Conservation (phyloP, 1,140 invertebrate genomes). For the Drosophila lowei region DNA sequence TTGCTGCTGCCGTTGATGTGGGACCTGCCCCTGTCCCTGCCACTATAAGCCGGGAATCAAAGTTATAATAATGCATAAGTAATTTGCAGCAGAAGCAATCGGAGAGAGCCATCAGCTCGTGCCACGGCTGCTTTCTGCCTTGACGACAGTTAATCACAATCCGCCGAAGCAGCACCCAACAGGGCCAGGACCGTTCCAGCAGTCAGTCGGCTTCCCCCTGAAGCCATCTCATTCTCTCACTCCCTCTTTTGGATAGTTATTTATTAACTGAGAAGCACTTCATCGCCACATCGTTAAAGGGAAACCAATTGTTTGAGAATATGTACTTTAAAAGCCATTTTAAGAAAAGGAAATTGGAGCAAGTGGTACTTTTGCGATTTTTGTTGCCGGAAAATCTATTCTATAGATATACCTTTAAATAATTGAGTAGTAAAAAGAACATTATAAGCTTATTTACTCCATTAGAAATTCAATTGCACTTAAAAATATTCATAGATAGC, state of each 20-base stretch:
- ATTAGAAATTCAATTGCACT: too few species aligned
- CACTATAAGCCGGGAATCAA: conserved; percentile 58
- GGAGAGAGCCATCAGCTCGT: conserved; percentile 71
- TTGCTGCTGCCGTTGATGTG: conserved; percentile 1
- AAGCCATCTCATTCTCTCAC: conserved; percentile 15
- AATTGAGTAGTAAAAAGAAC: too few species aligned
- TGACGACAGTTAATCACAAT: conserved; percentile 77
- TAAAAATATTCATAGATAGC: too few species aligned
- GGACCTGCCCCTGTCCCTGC: not conserved
- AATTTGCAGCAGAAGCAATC: conserved; percentile 72
- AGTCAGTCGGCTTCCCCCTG: conserved; percentile 11
- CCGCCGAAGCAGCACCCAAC: conserved; percentile 41
- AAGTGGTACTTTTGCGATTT: too few species aligned
- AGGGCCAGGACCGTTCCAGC: conserved; percentile 11
- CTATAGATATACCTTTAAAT: too few species aligned
- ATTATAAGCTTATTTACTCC: too few species aligned
- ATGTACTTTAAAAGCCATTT: not conserved
- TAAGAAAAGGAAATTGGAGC: not conserved
- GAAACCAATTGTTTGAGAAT: not conserved
- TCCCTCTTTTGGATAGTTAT: conserved; percentile 50
- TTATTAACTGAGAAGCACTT: conserved; percentile 70
- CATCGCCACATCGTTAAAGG: conserved; percentile 61
- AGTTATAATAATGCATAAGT: conserved; percentile 80
- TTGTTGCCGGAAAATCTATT: too few species aligned
- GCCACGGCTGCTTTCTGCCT: conserved; percentile 31